Base-by-base conservation (phyloP, 2,888 invertebrate genomes). In the Trissolcus japonicus region DNA sequence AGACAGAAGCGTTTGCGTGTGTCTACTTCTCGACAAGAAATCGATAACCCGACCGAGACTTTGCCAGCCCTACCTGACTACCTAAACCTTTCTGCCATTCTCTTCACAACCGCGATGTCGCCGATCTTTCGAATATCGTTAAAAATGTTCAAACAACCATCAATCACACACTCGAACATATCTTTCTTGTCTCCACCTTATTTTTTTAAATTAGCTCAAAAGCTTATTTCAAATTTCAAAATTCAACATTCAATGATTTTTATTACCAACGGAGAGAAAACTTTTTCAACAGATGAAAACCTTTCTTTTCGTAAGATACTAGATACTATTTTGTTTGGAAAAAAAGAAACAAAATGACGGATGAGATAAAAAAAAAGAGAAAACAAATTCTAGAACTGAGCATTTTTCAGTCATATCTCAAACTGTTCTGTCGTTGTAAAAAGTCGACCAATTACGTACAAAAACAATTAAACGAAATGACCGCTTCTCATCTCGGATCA, bases 401-500 rank as follows among this genome's bases (percentile, higher is more conserved):
- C 7, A 35, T 35, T 35, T 7, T 35, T 35, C 35, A 35, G 35
- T 35, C 35, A 35, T 35, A 35, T 35, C 35, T 35, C 35, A 60
- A 74, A 56, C 50, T 48, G 68, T 54, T 68, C 68, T 60, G 60
- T 29, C 66, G 50, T 71, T 59, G 79, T 85, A 88, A 87, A 86
- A 88, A 84, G 82, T 83, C 82, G 84, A 82, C 86, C 87, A 87
- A 87, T 87, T 88, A 87, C 86, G 84, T 85, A 83, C 83, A 86
- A 86, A 85, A 83, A 85, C 83, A 85, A 85, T 86, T 85, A 86
- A 84, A 86, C 79, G 71, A 81, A 73, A 74, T 69, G 69, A 76
- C 67, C 60, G 69, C 76, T 75, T 78, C 71, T 61, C 74, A 69
- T 75, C 69, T 50, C 17, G 63, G 57, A 74, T 67, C 54, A 66